Base-by-base conservation (phyloP, 64 coral and sea anemone species). In the Stichodactyla helianthus region DNA sequence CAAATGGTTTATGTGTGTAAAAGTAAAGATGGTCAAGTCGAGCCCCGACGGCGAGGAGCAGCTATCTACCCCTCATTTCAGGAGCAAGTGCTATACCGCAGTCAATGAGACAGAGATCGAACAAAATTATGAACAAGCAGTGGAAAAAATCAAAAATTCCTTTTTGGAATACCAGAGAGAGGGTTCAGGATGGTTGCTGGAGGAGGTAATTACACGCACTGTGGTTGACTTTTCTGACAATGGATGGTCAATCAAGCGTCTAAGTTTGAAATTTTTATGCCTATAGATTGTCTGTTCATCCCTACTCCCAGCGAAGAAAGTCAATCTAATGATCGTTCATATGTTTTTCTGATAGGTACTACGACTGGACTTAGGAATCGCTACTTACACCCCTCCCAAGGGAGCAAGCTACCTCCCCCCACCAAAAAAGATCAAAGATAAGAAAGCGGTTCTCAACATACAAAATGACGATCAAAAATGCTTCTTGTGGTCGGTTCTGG, bases 1-100 rank as follows among this genome's bases (percentile, higher is more conserved):
- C 12, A 94, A 90, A 27, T 94, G 52, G 60, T 86, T 87, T 27
- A 2, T 93, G 2, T 59, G 28, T 22, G 56, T 76, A 1, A 61
- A 90, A 81, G 79, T 90, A 44, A 44, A 44, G 35, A 44, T 44
- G 35, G 2, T 44, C 35, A 44, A 44, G 35, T 44, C 35, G 35
- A 44, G 35, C 35, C 35, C 35, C 35, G 35, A 44, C 35, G 35
- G 35, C 35, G 35, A 44, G 35, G 35, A 44, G 1, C 35, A 44
- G 35, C 1, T 44, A 44, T 44, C 35, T 44, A 44, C 35, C 35
- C 35, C 35, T 44, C 35, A 44, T 3, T 44, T 44, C 35, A 44
- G 35, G 35, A 44, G 35, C 35, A 44, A 44, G 35, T 85, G 82
- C 18, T 70, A 81, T 7, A 86, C 71, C 79, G 82, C 44, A 23